Base-by-base conservation (phyloP, 1,140 invertebrate genomes). In the Diorhabda elongata region DNA sequence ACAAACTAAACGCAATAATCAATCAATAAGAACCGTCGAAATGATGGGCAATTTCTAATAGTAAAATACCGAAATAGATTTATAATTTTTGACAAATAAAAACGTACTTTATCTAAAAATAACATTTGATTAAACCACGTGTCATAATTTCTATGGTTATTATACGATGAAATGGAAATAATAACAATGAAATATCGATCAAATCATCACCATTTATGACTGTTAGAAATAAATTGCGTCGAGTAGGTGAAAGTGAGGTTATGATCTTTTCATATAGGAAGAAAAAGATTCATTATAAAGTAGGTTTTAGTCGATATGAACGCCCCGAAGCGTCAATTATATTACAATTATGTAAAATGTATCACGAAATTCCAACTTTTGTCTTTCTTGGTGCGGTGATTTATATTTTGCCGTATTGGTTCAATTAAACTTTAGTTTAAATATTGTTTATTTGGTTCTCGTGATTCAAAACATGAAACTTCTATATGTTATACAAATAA, bases 321-420 rank as follows among this genome's bases (percentile, higher is more conserved):
- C 47, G 47, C 47, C 47, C 47, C n/a, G 2, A 2, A n/a, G 47
- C 47, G 47, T 8, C 47, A 52, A 52, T 52, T 52, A 52, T 52
- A 52, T 52, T 52, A 52, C 47, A 52, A 52, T 52, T 52, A 52
- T 52, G 47, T 52, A 52, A 52, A 52, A 52, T 52, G n/a, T 52
- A 52, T 52, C 47, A 52, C 4, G 47, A 52, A 8, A 52, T 52
- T n/a, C 6, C 47, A 6, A 52, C 26, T 26, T 26, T 26, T 26
- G n/a, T 52, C 6, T 52, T n/a, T 52, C 47, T 6, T 52, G 47
- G 47, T 52, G 6, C n/a, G 47, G 47, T 52, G 47, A 52, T 52
- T 52, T 52, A 52, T 52, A 52, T n/a, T 52, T 52, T 52, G 47
- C 47, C n/a, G 47, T 52, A 9, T 52, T 52, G 47, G 47, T 52